Evolutionary conservation across 1,140 invertebrate genomes (phyloP).

Genomic region (Plodia interpunctella): DNA sequence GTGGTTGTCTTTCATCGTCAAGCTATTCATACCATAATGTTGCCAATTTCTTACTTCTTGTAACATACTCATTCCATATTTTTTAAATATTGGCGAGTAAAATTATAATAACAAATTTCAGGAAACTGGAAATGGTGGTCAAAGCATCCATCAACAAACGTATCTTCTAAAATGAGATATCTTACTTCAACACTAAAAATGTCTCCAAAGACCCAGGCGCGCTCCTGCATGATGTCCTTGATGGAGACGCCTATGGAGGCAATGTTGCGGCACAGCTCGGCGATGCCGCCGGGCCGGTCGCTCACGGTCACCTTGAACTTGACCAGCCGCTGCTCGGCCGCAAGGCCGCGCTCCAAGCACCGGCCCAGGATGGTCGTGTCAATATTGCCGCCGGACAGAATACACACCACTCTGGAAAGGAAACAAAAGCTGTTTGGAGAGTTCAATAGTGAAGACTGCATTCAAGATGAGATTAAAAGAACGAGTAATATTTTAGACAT

Average conservation of each 20-base stretch:
- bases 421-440: too few relatives aligned
- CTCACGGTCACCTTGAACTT: constrained; percentile 91
- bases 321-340: constrained; percentile 89
- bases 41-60: too few relatives aligned
- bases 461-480: too few relatives aligned
- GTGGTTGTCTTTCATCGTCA: too few relatives aligned
- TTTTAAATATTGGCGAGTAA: too few relatives aligned
- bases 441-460: too few relatives aligned
- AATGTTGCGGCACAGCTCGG: constrained; percentile 88
- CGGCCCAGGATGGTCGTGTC: constrained; percentile 93
- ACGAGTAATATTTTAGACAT: too few relatives aligned
- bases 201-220: constrained; percentile 93
- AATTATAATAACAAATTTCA: too few relatives aligned
- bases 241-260: constrained; percentile 90
- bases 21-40: too few relatives aligned
- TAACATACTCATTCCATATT: too few relatives aligned
- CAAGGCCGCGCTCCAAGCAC: constrained; percentile 91
- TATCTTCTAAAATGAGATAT: not conserved
- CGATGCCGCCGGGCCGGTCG: constrained; percentile 91
- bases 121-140: too few relatives aligned
- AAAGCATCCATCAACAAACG: too few relatives aligned
- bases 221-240: constrained; percentile 95
- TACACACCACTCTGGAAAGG: constrained; percentile 84
- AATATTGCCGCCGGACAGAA: constrained; percentile 93
- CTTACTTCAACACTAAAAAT: constrained; percentile 88